Conservation (phyloP, 2,113 vertebrate species). For the Agapornis roseicollis region DNA sequence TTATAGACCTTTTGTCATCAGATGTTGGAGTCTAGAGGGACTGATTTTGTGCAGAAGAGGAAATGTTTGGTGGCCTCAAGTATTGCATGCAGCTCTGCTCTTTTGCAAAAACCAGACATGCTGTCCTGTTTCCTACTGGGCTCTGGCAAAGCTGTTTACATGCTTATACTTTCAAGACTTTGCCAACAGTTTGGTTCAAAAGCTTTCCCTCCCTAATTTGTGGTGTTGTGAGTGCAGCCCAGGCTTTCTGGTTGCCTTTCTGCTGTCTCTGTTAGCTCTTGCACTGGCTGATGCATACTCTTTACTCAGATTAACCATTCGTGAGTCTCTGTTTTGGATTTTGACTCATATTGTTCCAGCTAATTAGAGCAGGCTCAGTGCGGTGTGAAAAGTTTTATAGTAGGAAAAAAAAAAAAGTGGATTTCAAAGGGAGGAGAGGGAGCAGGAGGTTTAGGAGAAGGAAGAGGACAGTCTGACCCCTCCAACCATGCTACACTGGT, state of each 20-base stretch:
- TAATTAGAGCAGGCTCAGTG: not conserved
- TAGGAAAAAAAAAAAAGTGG: not conserved
- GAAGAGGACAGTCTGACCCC: not conserved
- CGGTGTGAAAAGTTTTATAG: not conserved
- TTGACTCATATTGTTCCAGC: not conserved
- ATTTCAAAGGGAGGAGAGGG: not conserved
- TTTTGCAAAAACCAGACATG: not conserved
- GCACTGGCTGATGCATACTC: not conserved
- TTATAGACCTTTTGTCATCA: not conserved
- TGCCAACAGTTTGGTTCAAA: not conserved
- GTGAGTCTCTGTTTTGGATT: not conserved
- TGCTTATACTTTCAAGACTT: not conserved
- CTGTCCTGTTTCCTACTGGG: not conserved
- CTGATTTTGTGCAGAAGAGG: not conserved
- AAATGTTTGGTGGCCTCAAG: not conserved
- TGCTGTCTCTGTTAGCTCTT: not conserved
- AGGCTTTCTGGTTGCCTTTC: not conserved
- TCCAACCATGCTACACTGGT: not conserved
- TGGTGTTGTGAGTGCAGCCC: not conserved
- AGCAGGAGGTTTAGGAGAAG: not conserved
- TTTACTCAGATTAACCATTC: not conserved
- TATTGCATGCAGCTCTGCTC: not conserved
- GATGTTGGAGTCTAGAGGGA: not conserved
- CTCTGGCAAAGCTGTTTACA: not conserved
- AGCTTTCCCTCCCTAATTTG: not conserved